Conservation (phyloP, 2,113 vertebrate species). For the Xiphophorus couchianus region DNA sequence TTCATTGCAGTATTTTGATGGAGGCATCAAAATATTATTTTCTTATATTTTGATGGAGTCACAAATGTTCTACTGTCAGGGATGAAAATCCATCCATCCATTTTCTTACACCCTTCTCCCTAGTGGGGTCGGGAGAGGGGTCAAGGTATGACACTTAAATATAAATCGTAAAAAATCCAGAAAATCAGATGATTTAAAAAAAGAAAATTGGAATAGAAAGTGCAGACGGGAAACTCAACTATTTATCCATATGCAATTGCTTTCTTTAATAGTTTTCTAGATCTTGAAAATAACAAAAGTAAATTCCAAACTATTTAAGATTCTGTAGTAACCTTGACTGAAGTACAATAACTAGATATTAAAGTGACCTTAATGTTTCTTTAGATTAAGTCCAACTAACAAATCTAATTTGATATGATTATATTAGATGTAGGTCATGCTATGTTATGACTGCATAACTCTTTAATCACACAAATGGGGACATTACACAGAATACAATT, state of each 20-base stretch:
- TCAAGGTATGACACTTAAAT: too few relatives aligned
- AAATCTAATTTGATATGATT: not conserved
- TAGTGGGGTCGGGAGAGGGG: too few relatives aligned
- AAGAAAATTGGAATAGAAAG: too few relatives aligned
- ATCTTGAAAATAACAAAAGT: not conserved
- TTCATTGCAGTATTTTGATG: too few relatives aligned
- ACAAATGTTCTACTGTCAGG: too few relatives aligned
- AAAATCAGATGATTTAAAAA: too few relatives aligned
- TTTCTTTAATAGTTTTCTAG: not conserved
- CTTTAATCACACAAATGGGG: conserved; percentile 12
- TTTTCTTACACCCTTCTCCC: too few relatives aligned
- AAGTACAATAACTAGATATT: not conserved
- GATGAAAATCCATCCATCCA: too few relatives aligned
- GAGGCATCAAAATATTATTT: too few relatives aligned
- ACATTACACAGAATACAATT: not conserved
- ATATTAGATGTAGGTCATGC: not conserved
- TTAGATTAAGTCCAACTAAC: not conserved
- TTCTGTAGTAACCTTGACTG: not conserved
- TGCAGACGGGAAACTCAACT: too few relatives aligned
- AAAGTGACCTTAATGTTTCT: not conserved
- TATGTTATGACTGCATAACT: conserved; percentile 1
- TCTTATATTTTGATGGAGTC: too few relatives aligned
- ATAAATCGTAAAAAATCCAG: too few relatives aligned
- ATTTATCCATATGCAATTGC: not conserved
- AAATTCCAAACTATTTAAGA: not conserved